Conservation (phyloP, 2,797 vertebrate species). For the Pseudochirops cupreus region DNA sequence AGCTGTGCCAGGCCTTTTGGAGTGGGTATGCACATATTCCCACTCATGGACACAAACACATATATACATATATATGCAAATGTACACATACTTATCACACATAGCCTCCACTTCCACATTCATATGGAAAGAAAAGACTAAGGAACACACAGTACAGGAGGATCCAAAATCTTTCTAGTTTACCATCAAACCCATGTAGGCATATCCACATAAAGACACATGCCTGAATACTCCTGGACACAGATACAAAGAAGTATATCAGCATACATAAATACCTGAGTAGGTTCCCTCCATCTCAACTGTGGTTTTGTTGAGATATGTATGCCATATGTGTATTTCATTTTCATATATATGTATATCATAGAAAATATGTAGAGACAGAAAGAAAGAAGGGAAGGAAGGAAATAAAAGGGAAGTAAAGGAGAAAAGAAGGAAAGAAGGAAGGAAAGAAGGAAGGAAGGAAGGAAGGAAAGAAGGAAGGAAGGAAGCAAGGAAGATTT, state of each 20-base stretch:
- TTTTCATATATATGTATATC: neutral
- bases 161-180: neutral
- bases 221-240: neutral
- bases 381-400: neutral
- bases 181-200: conserved; percentile 3
- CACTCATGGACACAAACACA: neutral
- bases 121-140: neutral
- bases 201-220: neutral
- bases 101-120: neutral
- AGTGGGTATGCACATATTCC: neutral
- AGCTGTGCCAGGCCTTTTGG: neutral
- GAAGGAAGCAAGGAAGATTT: neutral
- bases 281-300: neutral
- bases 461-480: neutral
- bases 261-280: neutral
- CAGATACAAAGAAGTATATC: neutral
- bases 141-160: neutral
- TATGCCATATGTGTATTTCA: neutral
- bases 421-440: neutral
- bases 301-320: neutral
- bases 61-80: neutral
- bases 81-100: neutral
- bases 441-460: neutral
- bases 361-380: neutral
- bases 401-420: too few species aligned